Base-by-base conservation (phyloP, 2,113 vertebrate species). In the Ictalurus furcatus region DNA sequence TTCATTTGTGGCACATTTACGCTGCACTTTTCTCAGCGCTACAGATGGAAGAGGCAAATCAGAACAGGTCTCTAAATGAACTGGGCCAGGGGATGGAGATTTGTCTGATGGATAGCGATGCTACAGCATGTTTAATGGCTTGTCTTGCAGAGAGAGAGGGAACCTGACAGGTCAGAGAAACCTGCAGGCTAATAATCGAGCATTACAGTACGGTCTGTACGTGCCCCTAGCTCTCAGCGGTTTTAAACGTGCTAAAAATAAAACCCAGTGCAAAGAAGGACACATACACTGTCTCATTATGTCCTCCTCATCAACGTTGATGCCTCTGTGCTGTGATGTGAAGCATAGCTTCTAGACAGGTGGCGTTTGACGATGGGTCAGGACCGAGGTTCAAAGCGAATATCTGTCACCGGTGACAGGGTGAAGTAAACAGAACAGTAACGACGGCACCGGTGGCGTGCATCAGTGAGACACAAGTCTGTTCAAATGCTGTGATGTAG, bases 341-440 rank as follows among this genome's bases (percentile, higher is more conserved):
- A 89, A 89, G 88, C 76, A 19, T 84, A 58, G 63, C 85, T 86
- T 83, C 81, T 84, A 88, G 87, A 87, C 88, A 89, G 88, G 84
- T 28, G 8, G 44, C 5, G 61, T 89, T 89, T 89, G 63, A 87
- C 81, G 85, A 52, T 85, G 54, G 89, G 88, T 80, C 74, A 88
- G 84, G 67, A 88, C 71, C 21, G 81, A 87, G 79, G 90, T 90
- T 88, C 82, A 89, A 90, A 87, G 81, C 25, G 52, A 85, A 86
- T 89, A 81, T 85, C 63, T 81, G 84, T 86, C 84, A 86, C 85
- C 1, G 67, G 74, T 85, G 88, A 88, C 89, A 88, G 73, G 80
- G 65, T 90, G 89, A 89, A 88, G 91, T 88, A 91, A 91, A 84
- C 78, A 88, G 61, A 80, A 67, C 79, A 82, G 88, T 90, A 90